Percentiles rank a stretch among this genome's conserved stretches.
Conservation (phyloP, 2,113 vertebrate species). For the Arizona elegans region DNA sequence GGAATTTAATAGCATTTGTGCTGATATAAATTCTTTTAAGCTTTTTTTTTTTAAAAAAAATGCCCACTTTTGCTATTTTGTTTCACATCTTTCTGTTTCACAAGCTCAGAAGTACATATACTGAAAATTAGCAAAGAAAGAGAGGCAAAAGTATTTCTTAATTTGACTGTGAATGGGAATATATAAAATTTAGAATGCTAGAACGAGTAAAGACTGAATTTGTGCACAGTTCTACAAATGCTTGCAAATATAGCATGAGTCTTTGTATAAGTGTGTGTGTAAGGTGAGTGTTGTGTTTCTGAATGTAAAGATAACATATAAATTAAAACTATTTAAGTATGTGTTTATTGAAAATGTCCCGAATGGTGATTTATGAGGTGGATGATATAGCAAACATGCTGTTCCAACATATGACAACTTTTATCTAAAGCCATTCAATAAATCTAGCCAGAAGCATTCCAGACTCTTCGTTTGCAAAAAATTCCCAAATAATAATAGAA, state of each 20-base stretch:
- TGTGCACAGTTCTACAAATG: slow-evolving; percentile 17
- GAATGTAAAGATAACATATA: not conserved
- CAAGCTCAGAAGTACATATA: not conserved
- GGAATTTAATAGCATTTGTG: not conserved
- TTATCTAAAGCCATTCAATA: slow-evolving; percentile 49
- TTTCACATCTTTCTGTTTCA: not conserved
- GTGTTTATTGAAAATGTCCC: slow-evolving; percentile 19
- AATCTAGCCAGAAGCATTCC: slow-evolving; percentile 10
- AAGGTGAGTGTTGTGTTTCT: not conserved
- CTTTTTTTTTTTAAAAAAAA: not conserved
- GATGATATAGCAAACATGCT: not conserved
- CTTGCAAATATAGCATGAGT: not conserved
- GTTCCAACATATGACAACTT: slow-evolving; percentile 16
- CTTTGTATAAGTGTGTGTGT: not conserved
- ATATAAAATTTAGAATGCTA: slow-evolving; percentile 5
- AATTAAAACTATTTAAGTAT: slow-evolving; percentile 15
- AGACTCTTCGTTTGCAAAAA: slow-evolving; percentile 25
- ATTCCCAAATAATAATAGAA: not conserved
- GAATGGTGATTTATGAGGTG: accelerated
- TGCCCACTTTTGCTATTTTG: not conserved
- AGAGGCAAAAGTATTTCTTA: not conserved
- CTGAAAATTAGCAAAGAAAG: not conserved
- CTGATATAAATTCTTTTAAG: not conserved
- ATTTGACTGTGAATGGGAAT: not conserved
- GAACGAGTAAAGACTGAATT: slow-evolving; percentile 19